phyloP scores from a whole-genome alignment of 2,113 vertebrate genomes.

The Calyptomena viridis region DNA sequence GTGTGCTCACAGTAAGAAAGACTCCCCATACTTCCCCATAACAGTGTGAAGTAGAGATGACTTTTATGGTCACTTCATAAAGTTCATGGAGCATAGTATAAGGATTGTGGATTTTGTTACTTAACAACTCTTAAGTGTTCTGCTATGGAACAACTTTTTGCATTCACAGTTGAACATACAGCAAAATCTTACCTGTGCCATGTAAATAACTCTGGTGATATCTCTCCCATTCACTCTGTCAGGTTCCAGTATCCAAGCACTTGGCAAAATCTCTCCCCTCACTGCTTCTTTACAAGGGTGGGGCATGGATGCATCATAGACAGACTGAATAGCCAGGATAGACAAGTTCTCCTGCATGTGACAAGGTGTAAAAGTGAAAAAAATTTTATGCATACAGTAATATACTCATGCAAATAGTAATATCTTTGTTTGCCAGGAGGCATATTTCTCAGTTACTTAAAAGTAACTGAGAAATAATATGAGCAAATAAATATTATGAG shows the following conservation, averaged over 20 bases:
- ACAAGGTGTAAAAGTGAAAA: not conserved
- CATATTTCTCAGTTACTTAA: not conserved
- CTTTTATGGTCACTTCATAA: not conserved
- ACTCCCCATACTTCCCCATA: not conserved
- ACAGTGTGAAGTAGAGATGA: not conserved
- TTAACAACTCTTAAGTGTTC: not conserved
- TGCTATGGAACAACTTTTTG: not conserved
- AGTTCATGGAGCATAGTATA: not conserved
- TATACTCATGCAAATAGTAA: not conserved
- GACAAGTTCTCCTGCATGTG: conserved; percentile 77
- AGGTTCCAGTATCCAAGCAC: conserved; percentile 92
- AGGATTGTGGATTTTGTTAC: not conserved
- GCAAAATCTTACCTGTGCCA: conserved; percentile 83
- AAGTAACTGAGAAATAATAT: too few relatives aligned
- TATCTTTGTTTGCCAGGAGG: not conserved
- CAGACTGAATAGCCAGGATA: conserved; percentile 89
- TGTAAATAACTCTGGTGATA: conserved; percentile 84
- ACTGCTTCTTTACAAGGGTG: conserved; percentile 84
- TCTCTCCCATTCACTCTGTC: conserved; percentile 76
- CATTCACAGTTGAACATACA: not conserved
- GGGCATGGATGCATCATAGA: conserved; percentile 89
- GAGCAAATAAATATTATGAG: too few relatives aligned
- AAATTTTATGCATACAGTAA: not conserved
- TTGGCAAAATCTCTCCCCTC: conserved; percentile 92
- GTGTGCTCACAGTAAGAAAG: not conserved